Evolutionary conservation across 2,113 vertebrate species (phyloP).

Genomic region (Erpornis zantholeuca): DNA sequence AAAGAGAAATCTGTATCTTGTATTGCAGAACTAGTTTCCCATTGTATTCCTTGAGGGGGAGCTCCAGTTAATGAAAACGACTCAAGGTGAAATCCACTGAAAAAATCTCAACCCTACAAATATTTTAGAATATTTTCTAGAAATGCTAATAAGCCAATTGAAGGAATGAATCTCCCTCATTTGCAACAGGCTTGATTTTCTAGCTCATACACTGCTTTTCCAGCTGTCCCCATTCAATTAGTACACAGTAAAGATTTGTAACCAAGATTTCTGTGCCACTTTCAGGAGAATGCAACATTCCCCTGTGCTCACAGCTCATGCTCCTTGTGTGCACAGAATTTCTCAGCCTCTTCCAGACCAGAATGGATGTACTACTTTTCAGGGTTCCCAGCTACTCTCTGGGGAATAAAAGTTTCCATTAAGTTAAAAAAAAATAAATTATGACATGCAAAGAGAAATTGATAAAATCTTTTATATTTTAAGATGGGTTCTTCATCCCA

Average conservation of each 20-base stretch:
- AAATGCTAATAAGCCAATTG: background rate
- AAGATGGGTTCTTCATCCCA: background rate
- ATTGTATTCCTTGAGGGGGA: slow-evolving; percentile 59
- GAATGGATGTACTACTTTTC: background rate
- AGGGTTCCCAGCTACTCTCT: background rate
- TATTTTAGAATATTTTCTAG: background rate
- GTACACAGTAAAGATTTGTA: background rate
- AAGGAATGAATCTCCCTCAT: background rate
- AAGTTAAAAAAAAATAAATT: background rate
- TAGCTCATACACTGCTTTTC: background rate
- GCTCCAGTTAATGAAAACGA: slow-evolving; percentile 55
- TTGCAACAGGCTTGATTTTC: background rate
- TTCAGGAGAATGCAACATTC: background rate
- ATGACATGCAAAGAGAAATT: background rate
- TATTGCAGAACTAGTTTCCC: background rate
- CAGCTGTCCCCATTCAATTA: background rate
- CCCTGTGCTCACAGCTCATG: background rate
- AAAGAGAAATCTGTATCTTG: background rate
- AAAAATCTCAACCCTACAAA: background rate
- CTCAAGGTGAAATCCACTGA: background rate
- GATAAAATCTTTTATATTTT: background rate
- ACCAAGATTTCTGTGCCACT: background rate
- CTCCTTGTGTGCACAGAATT: background rate
- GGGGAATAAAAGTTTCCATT: background rate
- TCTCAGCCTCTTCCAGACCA: background rate